phyloP scores from a whole-genome alignment of 2,888 invertebrate genomes.

The Torymus auratus region DNA sequence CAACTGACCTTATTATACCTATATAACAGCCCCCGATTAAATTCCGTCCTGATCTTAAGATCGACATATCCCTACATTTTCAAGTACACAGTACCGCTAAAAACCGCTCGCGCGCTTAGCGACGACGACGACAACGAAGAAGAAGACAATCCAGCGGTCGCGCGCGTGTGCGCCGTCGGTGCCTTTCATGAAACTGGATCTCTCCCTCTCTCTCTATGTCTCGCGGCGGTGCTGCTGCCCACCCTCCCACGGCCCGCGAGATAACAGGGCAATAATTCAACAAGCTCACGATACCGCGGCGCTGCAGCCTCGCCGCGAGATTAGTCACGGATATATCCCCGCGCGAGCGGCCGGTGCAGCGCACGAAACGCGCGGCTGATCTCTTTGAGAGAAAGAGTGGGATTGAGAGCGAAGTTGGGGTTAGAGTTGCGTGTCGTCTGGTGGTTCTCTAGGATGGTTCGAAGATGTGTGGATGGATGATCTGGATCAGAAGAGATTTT shows the following conservation, averaged over 20 bases:
- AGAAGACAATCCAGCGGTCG: no score
- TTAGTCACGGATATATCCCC: slow-evolving; percentile 68
- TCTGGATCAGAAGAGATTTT: no score
- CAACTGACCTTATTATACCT: no score
- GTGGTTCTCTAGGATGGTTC: no score
- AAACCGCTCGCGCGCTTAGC: no score
- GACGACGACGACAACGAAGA: no score
- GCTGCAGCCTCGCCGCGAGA: slow-evolving; percentile 65
- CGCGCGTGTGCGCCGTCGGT: slow-evolving; percentile 62
- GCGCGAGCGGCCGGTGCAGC: slow-evolving; percentile 27
- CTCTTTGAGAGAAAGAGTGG: slow-evolving; percentile 21
- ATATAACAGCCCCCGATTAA: no score
- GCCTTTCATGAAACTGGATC: slow-evolving; percentile 76
- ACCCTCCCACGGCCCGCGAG: slow-evolving; percentile 68
- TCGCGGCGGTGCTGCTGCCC: slow-evolving; percentile 60
- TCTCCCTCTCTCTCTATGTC: slow-evolving; percentile 48
- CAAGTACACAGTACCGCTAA: no score
- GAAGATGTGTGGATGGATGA: no score
- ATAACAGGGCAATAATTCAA: slow-evolving; percentile 75
- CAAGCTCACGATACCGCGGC: slow-evolving; percentile 68
- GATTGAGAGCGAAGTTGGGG: neutral
- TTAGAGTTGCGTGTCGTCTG: slow-evolving; percentile 19
- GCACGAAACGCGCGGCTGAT: slow-evolving; percentile 35
- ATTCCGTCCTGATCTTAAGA: no score
- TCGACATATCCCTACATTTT: no score